Base-by-base conservation (phyloP, 1,140 invertebrate genomes). In the Lordiphosa clarofinis region DNA sequence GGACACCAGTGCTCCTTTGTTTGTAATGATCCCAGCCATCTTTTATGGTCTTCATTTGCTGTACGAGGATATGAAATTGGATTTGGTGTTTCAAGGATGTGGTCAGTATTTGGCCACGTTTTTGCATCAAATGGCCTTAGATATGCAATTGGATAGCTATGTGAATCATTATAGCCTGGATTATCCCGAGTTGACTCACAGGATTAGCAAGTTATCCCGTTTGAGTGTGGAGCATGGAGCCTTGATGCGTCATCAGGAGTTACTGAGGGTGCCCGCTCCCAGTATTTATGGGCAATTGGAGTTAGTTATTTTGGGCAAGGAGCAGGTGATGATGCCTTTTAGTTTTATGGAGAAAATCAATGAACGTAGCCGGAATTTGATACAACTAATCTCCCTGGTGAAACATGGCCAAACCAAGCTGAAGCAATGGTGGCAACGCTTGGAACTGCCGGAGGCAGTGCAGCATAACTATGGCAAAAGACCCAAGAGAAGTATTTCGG, bases 1-100 rank as follows among this genome's bases (percentile, higher is more conserved):
- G 21, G 94, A 89, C 57, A 49, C 94, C 56, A 90, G 89, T 1
- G 92, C 94, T 1, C 87, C 93, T 11, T 89, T 98, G 1, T 97
- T 96, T 82, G 91, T 92, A 0, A 92, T 95, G 73, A 91, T 96
- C 7, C 91, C 94, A 10, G 89, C 94, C 24, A 91, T 97, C 21
- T 90, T 97, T 38, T 96, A 94, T 88, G 92, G 94, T 0, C 90
- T 98, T 33, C 97, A 98, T 90, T 90, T 98, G 8, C 90, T 97
- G 0, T 98, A 98, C 88, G 97, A 98, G 91, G 96, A 98, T 82
- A 90, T 97, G 1, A 98, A 98, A 89, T 87, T 98, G 33, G 94
- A 96, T 78, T 90, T 92, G 1, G 89, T 95, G 1, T 90, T 94
- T 59, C 91, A 91, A 13, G 92, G 94, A 53, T 92, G 94, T 63